phyloP scores from a whole-genome alignment of 2,888 invertebrate species.

The Metallyticus violacea region DNA sequence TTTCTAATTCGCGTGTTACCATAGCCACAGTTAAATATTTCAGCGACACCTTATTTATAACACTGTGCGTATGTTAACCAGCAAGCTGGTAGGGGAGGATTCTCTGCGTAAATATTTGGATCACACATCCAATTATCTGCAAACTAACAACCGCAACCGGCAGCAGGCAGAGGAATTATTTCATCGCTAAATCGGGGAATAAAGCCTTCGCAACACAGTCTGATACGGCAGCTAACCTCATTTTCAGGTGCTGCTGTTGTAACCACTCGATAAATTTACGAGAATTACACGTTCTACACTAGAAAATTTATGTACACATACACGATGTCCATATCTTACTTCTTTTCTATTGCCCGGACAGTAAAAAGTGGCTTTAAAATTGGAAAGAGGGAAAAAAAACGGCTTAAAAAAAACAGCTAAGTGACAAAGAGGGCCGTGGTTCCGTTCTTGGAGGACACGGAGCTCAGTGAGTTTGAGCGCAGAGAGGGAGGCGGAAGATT shows the following conservation, averaged over 20 bases:
- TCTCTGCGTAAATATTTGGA: neutral
- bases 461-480: too few species aligned
- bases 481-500: too few species aligned
- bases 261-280: neutral
- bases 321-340: too few species aligned
- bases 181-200: neutral
- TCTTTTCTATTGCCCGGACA: too few species aligned
- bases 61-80: neutral
- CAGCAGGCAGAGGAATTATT: neutral
- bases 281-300: neutral
- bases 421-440: too few species aligned
- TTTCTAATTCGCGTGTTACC: neutral
- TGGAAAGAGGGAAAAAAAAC: too few species aligned
- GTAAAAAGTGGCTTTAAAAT: too few species aligned
- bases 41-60: neutral
- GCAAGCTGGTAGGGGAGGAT: too few species aligned
- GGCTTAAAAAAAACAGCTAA: too few species aligned
- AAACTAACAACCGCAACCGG: neutral
- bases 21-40: neutral
- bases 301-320: too few species aligned
- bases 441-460: too few species aligned
- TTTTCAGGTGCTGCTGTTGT: neutral
- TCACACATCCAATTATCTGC: neutral
- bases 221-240: neutral
- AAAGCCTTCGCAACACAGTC: neutral